Base-by-base conservation (phyloP, 2,797 vertebrate species). In the Micropoecilia bifurca region DNA sequence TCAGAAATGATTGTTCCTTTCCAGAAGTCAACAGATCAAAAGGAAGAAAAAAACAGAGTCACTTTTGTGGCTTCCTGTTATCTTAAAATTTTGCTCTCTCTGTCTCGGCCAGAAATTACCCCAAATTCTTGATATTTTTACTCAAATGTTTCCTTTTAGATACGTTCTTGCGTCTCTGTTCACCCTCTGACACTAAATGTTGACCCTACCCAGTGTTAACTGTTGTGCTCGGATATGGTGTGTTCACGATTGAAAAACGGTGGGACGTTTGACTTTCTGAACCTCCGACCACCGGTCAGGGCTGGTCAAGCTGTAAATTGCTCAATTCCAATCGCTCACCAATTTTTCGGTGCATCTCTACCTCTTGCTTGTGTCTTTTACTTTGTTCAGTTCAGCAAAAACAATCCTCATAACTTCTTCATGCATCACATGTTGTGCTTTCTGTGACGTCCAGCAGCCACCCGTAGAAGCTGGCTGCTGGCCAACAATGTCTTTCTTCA, bases 391-490 rank as follows among this genome's bases (percentile, higher is more conserved):
- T 57, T 72, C 46, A 84, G 68, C 39, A 28, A 76, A 48, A 48
- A 53, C 18, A 9, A 25, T 77, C 79, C 41, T 85, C 69, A 71
- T 79, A 6, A 69, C 39, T 55, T 85, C 80, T 82, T 84, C 61
- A 80, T 50, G n/a, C 25, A 55, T 76, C 53, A 73, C 73, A 81
- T 76, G 48, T 84, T 81, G 80, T 66, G 66, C 71, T 72, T 83
- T 50, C 48, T 75, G 46, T 73, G 9, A 74, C 71, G 43, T 43
- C 61, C 46, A 86, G 45, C 63, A 81, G 71, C 73, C 79, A 72
- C 55, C 66, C 74, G 84, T 80, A 80, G 85, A 85, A 80, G 74
- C 85, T 74, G 13, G 20, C 48, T 50, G 48, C 48, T 50, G 48
- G 20, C 77, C 76, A 68, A 45, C 75, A 63, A 45, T 71, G 20